Percentiles rank a stretch among this genome's conserved stretches.
Conservation (phyloP, 2,888 invertebrate species). For the Lasioglossum villosulum region DNA sequence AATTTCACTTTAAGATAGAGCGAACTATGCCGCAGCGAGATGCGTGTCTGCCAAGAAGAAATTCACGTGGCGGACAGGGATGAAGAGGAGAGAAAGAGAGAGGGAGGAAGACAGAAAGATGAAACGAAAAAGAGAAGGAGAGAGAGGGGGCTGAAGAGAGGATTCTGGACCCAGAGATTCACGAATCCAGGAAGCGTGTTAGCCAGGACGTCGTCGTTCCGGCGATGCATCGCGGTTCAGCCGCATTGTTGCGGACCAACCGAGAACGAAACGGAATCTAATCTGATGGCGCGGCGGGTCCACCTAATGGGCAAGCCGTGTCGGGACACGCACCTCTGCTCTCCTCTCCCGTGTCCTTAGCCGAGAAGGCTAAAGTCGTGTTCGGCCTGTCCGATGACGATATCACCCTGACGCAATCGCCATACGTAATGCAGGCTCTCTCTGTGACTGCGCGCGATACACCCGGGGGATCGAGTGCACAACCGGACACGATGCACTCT, state of each 20-base stretch:
- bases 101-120: too few species aligned
- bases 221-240: constrained; percentile 62
- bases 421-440: constrained; percentile 64
- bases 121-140: not conserved
- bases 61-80: not conserved
- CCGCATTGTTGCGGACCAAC: constrained; percentile 63
- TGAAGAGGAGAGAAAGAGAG: not conserved
- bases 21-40: not conserved
- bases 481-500: constrained; percentile 36
- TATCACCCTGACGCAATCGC: constrained; percentile 74
- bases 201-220: constrained; percentile 48
- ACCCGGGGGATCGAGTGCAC: constrained; percentile 43
- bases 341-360: constrained; percentile 70
- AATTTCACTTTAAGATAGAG: not conserved
- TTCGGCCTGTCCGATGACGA: constrained; percentile 75
- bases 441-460: constrained; percentile 42
- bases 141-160: not conserved
- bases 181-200: constrained; percentile 75
- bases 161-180: constrained; percentile 53
- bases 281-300: constrained; percentile 83
- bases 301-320: constrained; percentile 84
- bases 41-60: constrained; percentile 19
- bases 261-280: constrained; percentile 81
- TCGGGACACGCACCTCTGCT: constrained; percentile 83
- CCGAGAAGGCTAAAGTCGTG: constrained; percentile 80